Evolutionary conservation across 2,113 vertebrate species (phyloP).

Genomic region (Gambusia holbrooki): DNA sequence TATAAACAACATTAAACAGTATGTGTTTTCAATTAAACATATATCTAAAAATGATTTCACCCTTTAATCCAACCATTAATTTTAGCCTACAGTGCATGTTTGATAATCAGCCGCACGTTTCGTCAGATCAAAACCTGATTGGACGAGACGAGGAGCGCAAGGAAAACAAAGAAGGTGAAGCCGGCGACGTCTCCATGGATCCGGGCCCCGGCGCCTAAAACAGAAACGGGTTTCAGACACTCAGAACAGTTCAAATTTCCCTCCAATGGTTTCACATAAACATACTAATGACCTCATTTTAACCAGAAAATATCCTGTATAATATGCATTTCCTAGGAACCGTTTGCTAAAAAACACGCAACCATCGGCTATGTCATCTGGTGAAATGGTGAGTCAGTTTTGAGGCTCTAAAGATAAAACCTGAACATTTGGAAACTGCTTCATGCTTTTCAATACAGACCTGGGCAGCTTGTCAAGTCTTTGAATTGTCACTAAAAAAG

Average conservation of each 20-base stretch:
- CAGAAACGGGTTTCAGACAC: constrained; percentile 16
- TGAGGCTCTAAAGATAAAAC: too few relatives aligned
- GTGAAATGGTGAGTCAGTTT: neutral
- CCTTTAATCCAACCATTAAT: neutral
- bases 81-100: neutral
- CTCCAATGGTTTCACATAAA: neutral
- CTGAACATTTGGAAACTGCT: too few relatives aligned
- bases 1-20: neutral
- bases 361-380: neutral
- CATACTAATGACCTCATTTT: neutral
- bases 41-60: constrained; percentile 2
- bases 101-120: neutral
- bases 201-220: constrained; percentile 25
- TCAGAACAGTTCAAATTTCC: neutral
- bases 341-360: too few relatives aligned
- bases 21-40: constrained; percentile 6
- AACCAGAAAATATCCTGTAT: neutral
- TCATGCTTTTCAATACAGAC: neutral
- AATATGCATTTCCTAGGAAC: neutral
- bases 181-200: constrained; percentile 23
- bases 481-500: neutral
- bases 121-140: constrained; percentile 31
- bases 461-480: neutral
- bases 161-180: constrained; percentile 41
- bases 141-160: constrained; percentile 40